Evolutionary conservation across 2,113 vertebrate genomes (phyloP), one percentile per base, ranked within the genome.

Genomic region (Nanorana parkeri): DNA sequence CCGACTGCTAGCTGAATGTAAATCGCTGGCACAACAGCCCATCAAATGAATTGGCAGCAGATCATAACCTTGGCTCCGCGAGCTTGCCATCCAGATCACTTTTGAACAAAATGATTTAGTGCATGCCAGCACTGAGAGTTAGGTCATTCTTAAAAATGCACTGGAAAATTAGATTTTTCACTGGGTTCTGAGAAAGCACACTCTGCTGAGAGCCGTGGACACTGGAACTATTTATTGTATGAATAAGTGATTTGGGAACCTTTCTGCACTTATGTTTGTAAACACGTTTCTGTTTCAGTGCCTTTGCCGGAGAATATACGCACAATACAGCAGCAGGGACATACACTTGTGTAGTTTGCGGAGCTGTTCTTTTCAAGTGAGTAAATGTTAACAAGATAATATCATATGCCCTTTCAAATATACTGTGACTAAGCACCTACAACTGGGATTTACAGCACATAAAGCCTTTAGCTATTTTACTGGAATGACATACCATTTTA

Each of bases 281-380:
- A 86, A 90, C 85, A 24, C 5, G 85, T 20, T 89, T 51, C 68
- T 85, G 80, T 72, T 90, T 87, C 87, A 99, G 98, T 90, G 96
- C 98, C 87, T 99, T 99, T 88, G 91, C 94, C 64, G 97, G 98
- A 86, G 94, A 96, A 87, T 93, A 95, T 66, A 93, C 91, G 5
- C 85, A 96, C 85, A 91, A 96, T 69, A 96, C 96, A 90, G 96
- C 95, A 64, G 89, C 95, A 55, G 97, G 98, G 77, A 94, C 89
- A 77, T 99, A 97, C 90, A 90, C 90, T 16, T 99, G 98, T 90
- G 93, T 97, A 56, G 97, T 99, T 83, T 99, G 98, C 77, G 94
- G 94, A 47, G 83, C 94, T 29, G 90, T 90, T 60, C 91, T 99
- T 74, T 99, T 99, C 91, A 95, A 88, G 98, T 99, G 88, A 95